Percentiles rank a stretch among this genome's conserved stretches.
These are phyloP conservation scores for Pygoscelis adeliae DNA, from an alignment of 2,113 vertebrate genomes.

Conservation along the genomic window DNA sequence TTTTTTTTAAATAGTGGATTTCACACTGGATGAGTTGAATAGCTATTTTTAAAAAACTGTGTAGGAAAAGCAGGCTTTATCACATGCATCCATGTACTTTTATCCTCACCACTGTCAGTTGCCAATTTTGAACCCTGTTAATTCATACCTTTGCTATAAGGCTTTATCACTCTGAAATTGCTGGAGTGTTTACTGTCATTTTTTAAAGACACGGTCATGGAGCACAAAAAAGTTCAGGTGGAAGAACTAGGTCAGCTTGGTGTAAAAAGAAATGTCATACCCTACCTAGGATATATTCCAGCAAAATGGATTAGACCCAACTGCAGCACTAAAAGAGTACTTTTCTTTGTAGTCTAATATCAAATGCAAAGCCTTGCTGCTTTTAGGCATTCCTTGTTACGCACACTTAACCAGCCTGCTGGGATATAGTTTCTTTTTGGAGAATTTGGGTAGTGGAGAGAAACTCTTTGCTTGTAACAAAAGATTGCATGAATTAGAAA, in stretches of 20 bases:
- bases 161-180: not conserved
- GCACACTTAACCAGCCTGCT: not conserved
- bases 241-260: not conserved
- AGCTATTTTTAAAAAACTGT: not conserved
- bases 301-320: not conserved
- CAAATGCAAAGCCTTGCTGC: not conserved
- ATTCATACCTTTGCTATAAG: fast-evolving
- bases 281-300: not conserved
- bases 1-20: not conserved
- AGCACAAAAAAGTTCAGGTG: not conserved
- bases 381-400: not conserved
- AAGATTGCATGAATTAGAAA: not conserved
- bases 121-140: not conserved
- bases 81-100: not conserved
- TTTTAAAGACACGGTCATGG: fast-evolving
- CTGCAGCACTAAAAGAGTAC: not conserved
- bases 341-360: not conserved
- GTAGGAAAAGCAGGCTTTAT: not conserved
- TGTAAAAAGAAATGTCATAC: not conserved
- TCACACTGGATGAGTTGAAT: not conserved
- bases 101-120: not conserved
- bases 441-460: not conserved
- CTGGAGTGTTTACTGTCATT: not conserved
- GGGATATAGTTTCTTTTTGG: not conserved
- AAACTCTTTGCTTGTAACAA: not conserved